Evolutionary conservation across 2,888 invertebrate species (phyloP), one percentile per base, ranked within the genome.

Genomic region (Spodoptera littoralis): DNA sequence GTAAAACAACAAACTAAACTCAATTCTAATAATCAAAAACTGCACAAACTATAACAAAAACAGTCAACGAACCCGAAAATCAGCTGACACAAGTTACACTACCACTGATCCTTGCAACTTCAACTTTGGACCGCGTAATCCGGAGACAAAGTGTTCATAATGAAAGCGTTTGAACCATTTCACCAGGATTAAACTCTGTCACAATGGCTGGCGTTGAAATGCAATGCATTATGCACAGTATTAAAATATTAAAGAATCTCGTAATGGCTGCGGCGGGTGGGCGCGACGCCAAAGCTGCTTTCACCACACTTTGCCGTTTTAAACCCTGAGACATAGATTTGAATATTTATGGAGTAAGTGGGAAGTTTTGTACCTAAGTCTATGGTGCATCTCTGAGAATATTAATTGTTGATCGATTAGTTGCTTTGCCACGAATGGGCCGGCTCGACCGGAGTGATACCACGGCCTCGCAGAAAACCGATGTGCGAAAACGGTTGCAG

Each of bases 231-330:
- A 90, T 90, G 86, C 89, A 88, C 79, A 81, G 86, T 88, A 90
- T 91, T 90, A 90, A 90, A 89, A 88, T 91, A 90, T 91, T 90
- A 90, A 90, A 90, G 87, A 87, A 89, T 87, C 80, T 82, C 82
- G 85, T 85, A 86, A 86, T 85, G 83, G 85, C 76, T 66, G 83
- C 64, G 77, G 82, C 76, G 74, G 73, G 77, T 79, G 88, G 89
- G 89, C 88, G 82, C 73, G 52, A 60, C 77, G 90, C 90, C 90
- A 89, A 86, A 85, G 62, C 56, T 63, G 81, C 78, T 84, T 81
- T 83, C 79, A 74, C 83, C 84, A 80, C 83, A 83, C 78, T 81
- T 82, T 77, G 78, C 80, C 82, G 76, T 83, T 88, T 85, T 85
- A 80, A 86, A 85, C 78, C 78, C 64, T 65, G 75, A 64, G 69